Conservation (phyloP, 2,113 vertebrate genomes). For the Hippopotamus amphibius region DNA sequence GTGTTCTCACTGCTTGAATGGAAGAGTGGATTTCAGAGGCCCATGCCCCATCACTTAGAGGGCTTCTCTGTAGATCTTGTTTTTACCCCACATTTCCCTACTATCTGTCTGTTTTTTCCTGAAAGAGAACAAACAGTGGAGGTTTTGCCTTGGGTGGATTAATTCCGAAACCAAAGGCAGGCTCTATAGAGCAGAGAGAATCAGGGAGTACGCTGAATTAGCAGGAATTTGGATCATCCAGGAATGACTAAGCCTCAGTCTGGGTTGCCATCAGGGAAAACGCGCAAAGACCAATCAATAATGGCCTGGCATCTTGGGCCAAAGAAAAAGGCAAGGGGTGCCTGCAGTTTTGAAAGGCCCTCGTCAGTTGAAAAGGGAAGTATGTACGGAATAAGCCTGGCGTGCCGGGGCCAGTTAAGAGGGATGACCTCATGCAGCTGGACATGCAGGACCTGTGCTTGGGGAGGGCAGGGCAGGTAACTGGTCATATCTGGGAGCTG, state of each 20-base stretch:
- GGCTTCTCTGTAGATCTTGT: no score
- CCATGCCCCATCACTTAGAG: rapidly evolving
- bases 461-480: no score
- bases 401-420: rapidly evolving
- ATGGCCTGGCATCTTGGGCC: not conserved
- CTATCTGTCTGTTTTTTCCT: rapidly evolving
- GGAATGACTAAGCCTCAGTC: rapidly evolving
- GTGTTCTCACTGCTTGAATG: rapidly evolving
- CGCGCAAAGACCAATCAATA: rapidly evolving
- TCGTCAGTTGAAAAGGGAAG: rapidly evolving
- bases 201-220: rapidly evolving
- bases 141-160: no score
- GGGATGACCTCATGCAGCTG: rapidly evolving
- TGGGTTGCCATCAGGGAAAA: not conserved
- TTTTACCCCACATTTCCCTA: rapidly evolving
- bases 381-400: rapidly evolving
- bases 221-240: no score
- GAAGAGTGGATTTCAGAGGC: not conserved
- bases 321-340: rapidly evolving
- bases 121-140: rapidly evolving
- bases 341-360: rapidly evolving
- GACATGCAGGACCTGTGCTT: rapidly evolving
- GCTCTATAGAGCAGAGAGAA: no score
- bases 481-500: not conserved
- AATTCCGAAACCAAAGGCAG: not conserved